phyloP scores from a whole-genome alignment of 2,888 invertebrate species.

The Nomada hirtipes region DNA sequence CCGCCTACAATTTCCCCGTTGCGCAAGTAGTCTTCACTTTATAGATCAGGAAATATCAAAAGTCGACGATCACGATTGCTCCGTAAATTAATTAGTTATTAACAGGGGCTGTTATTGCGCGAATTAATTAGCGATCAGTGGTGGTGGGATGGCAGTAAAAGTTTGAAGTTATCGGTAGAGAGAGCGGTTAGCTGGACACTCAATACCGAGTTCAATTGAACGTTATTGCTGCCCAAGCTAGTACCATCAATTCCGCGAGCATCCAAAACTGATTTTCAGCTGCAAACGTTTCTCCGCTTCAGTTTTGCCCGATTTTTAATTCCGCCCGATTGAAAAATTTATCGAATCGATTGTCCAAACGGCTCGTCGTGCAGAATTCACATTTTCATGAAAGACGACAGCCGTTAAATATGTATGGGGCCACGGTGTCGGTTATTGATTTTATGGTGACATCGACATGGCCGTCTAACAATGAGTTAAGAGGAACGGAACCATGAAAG shows the following conservation, averaged over 20 bases:
- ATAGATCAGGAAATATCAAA: background rate
- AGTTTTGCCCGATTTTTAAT: background rate
- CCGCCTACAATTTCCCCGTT: too few species aligned
- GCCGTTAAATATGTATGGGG: conserved; percentile 58
- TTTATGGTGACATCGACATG: conserved; percentile 65
- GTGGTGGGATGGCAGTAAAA: background rate
- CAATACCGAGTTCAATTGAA: too few species aligned
- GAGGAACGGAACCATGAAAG: conserved; percentile 21
- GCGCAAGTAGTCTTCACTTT: background rate
- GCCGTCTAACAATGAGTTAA: conserved; percentile 63
- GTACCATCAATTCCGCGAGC: background rate
- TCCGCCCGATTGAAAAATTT: background rate
- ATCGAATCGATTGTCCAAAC: background rate
- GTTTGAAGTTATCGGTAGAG: background rate
- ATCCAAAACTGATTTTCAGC: too few species aligned
- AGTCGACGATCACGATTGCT: background rate
- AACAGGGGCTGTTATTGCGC: background rate
- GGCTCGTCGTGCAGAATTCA: background rate
- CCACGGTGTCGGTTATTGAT: conserved; percentile 63
- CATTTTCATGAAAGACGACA: background rate
- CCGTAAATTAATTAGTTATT: conserved; percentile 6
- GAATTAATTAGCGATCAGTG: conserved; percentile 1
- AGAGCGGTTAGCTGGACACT: background rate
- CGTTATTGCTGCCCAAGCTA: background rate
- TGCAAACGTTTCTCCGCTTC: background rate